Conservation (phyloP, 1,140 invertebrate species). For the Antheraea pernyi region DNA sequence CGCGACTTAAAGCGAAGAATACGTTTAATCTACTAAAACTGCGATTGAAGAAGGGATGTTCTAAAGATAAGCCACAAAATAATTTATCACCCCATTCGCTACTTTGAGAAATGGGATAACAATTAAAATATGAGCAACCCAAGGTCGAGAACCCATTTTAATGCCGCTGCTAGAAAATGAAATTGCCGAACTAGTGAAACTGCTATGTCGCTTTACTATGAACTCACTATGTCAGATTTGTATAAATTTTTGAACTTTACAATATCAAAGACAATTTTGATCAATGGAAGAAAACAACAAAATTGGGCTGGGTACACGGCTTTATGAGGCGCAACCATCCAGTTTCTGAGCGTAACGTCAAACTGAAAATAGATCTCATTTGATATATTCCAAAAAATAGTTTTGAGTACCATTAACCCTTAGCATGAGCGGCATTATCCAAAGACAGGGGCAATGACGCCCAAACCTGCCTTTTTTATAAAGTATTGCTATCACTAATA, state of each 20-base stretch:
- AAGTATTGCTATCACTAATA: conserved; percentile 12
- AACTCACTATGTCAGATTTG: too few species aligned
- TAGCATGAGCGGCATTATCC: not conserved
- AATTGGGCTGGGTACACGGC: too few species aligned
- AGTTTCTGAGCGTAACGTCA: too few species aligned
- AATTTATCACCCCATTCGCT: not conserved
- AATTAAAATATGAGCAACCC: too few species aligned
- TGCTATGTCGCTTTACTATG: too few species aligned
- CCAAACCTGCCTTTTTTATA: not conserved
- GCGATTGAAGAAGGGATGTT: not conserved
- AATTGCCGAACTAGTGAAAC: too few species aligned
- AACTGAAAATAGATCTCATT: not conserved
- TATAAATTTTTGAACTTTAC: too few species aligned
- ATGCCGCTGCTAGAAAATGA: too few species aligned
- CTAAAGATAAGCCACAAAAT: not conserved
- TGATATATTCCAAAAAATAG: not conserved
- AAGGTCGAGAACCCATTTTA: too few species aligned
- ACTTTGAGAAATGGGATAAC: not conserved
- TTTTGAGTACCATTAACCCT: not conserved
- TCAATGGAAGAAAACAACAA: too few species aligned
- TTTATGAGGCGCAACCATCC: too few species aligned
- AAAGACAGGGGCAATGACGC: not conserved
- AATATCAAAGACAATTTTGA: too few species aligned
- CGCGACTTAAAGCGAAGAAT: not conserved
- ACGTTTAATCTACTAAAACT: not conserved